Evolutionary conservation across 1,140 invertebrate genomes (phyloP), one percentile per base, ranked within the genome.

Genomic region (Eupeodes corollae): DNA sequence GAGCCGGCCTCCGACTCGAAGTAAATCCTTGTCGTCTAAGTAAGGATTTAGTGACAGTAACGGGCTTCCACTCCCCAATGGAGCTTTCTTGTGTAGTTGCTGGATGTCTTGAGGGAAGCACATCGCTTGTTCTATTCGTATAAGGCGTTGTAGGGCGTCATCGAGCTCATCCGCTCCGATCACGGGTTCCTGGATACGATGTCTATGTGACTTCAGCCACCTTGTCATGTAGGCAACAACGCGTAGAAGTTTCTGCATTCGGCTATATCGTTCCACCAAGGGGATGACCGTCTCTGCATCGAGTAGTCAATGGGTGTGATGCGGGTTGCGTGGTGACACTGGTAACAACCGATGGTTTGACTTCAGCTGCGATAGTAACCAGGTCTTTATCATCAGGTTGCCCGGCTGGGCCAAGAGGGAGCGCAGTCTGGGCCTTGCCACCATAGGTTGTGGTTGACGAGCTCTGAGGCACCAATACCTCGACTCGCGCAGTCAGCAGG

Each of bases 1-100:
- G 18, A 61, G 38, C 33, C 53, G 39, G 37, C 58, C 57, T n/a
- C 55, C 58, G 9, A 61, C 58, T 21, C 53, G 41, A 2, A 61
- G 13, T 2, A 63, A 5, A 1, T 34, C 50, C 11, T 53, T 19
- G 13, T 46, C 11, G 42, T 54, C 50, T 32, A 52, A 10, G 34
- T 56, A 52, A 1, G 54, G 52, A 38, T 40, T 52, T 18, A 58
- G 40, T 3, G 45, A n/a, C 13, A 16, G 11, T 1, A 56, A 15
- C 37, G 38, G 47, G 38, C 33, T 44, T 1, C 42, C 40, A 14
- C 21, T 35, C 12, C 26, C 14, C 2, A 52, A n/a, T 2, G 12
- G 9, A 12, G 15, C 5, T 8, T 18, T 21, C 6, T 13, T 10
- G 19, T n/a, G 44, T 8, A 47, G 5, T 16, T 35, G 14, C 2